Evolutionary conservation across 2,888 invertebrate genomes (phyloP), one percentile per base, ranked within the genome.

Genomic region (Neoscelio sp.): DNA sequence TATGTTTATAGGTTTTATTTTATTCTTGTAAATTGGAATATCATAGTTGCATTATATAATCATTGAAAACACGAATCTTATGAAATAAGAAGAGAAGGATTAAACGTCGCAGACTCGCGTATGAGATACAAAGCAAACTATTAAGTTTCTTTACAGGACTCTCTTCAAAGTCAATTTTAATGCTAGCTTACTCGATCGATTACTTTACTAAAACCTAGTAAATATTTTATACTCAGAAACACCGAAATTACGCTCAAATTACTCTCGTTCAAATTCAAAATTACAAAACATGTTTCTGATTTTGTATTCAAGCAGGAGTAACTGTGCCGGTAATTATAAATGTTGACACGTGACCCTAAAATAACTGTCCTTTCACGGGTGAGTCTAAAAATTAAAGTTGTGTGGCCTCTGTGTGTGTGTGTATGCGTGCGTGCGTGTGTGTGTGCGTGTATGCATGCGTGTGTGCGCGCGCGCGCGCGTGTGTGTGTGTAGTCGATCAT

Each of bases 51-150:
- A 80, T 80, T 70, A 80, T n/a, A n/a, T 83, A 82, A 79, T 80
- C 48, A 82, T 76, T 78, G 78, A 80, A 80, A 82, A 83, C 82
- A 82, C 85, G 82, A 83, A 81, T 83, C 77, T 80, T 82, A 82
- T 75, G 78, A 80, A 81, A 70, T 77, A 78, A 78, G 62, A 71
- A 78, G 62, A 71, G 80, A 71, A 50, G 44, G 60, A 67, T 73
- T 23, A 23, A 67, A 68, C 54, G 48, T 70, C 64, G 70, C 70
- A 70, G 67, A 58, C 50, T 20, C 70, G 76, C 70, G 70, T 52
- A 75, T 38, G 28, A 54, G 42, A 48, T 80, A 80, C 80, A 80
- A 80, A 80, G 78, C 78, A 80, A 80, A 64, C 54, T 73, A 78
- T 68, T 54, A 3, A 30, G 42, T 65, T 30, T 46, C 40, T 54